Conservation (phyloP, 2,113 vertebrate species). For the Chrysochloris asiatica region DNA sequence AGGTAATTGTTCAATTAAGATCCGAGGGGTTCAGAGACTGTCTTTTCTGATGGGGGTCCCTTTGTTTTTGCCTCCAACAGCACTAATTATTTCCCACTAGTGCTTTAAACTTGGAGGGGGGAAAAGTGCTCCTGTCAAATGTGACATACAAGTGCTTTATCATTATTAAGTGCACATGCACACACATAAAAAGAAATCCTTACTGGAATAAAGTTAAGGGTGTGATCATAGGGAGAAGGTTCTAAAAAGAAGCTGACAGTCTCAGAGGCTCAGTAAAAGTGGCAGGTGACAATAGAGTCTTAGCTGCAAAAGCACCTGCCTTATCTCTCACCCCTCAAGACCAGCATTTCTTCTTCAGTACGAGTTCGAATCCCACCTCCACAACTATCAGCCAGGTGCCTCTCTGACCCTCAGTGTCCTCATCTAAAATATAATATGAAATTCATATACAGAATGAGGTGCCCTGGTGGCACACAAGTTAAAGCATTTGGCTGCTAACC, state of each 20-base stretch:
- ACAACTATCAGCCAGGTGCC: neutral
- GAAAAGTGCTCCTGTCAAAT: constrained; percentile 51
- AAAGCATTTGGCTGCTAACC: neutral
- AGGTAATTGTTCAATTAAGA: constrained; percentile 74
- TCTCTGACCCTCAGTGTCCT: neutral
- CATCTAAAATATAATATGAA: neutral
- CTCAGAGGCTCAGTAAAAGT: neutral
- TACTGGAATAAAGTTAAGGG: constrained; percentile 8
- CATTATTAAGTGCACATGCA: constrained; percentile 47
- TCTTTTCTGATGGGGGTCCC: constrained; percentile 62
- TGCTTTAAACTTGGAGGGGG: constrained; percentile 57
- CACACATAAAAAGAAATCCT: neutral
- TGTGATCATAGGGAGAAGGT: neutral
- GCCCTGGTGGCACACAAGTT: neutral
- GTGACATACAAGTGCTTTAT: constrained; percentile 62
- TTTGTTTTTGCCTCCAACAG: constrained; percentile 55
- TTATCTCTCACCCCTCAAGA: neutral
- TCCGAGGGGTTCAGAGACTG: constrained; percentile 19
- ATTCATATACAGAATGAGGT: neutral
- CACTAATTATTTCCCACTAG: constrained; percentile 64
- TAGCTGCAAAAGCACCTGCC: neutral
- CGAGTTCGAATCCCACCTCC: neutral
- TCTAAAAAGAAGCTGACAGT: neutral
- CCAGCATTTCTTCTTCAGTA: neutral
- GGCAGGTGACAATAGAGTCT: neutral